phyloP scores from a whole-genome alignment of 2,888 invertebrate species.

The Eilema depressum region DNA sequence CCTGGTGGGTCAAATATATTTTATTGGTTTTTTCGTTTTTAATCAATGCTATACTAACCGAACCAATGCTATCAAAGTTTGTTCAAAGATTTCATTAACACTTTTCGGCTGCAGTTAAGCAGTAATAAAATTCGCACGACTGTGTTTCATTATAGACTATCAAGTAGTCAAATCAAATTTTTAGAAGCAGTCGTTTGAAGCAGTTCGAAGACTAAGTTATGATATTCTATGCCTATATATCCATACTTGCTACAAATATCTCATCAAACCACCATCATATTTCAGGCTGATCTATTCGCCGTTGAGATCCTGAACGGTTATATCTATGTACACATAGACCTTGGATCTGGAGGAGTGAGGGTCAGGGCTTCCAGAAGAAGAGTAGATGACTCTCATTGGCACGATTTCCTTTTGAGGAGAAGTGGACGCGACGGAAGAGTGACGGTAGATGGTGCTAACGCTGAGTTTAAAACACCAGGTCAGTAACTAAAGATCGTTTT shows the following conservation, averaged over 20 bases:
- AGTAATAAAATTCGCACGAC: not conserved
- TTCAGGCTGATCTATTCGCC: conserved; percentile 95
- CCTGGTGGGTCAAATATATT: not conserved
- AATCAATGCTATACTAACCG: not conserved
- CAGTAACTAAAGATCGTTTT: conserved; percentile 36
- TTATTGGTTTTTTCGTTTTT: not conserved
- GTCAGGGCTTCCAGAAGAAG: conserved; percentile 93
- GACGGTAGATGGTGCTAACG: conserved; percentile 95
- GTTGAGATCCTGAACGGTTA: conserved; percentile 98
- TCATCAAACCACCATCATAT: conserved; percentile 47
- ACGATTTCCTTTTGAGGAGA: conserved; percentile 94
- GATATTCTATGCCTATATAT: not conserved
- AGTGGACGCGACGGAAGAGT: conserved; percentile 94
- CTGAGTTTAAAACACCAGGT: conserved; percentile 96
- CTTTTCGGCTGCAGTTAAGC: no score
- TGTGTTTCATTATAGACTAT: not conserved
- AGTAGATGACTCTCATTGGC: conserved; percentile 97
- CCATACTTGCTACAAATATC: conserved; percentile 23
- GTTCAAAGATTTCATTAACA: not conserved
- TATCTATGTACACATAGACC: conserved; percentile 96
- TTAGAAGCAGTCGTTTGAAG: not conserved
- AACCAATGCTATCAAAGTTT: not conserved
- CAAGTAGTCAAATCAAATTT: not conserved
- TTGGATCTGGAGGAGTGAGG: conserved; percentile 96
- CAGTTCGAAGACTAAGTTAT: not conserved